phyloP scores from a whole-genome alignment of 2,113 vertebrate genomes.

The Ceuthmochares aereus region DNA sequence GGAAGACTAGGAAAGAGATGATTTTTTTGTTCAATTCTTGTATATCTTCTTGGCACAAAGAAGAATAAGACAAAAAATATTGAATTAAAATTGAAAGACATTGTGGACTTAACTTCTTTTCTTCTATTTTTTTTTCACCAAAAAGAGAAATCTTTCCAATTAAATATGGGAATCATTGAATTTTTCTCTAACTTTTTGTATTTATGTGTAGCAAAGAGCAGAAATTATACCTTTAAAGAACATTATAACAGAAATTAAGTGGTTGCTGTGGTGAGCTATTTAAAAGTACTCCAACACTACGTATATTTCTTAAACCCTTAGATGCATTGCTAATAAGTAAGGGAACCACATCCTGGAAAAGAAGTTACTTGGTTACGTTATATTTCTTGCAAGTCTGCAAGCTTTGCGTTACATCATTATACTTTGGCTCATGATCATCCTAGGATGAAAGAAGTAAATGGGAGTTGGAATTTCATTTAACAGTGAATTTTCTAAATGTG shows the following conservation, averaged over 20 bases:
- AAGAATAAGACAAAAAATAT: neutral
- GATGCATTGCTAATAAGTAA: neutral
- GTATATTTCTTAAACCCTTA: neutral
- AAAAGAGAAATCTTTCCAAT: neutral
- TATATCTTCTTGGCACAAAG: neutral
- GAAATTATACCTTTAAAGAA: neutral
- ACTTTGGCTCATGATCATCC: neutral
- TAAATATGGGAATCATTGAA: neutral
- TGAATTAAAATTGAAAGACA: neutral
- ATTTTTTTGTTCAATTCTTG: neutral
- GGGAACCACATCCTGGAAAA: neutral
- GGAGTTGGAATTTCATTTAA: neutral
- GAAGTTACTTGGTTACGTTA: neutral
- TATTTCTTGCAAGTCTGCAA: neutral
- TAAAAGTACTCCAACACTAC: neutral
- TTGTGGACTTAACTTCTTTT: neutral
- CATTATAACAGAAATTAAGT: neutral
- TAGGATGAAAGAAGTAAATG: neutral
- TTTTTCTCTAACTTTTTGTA: neutral
- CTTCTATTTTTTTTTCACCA: neutral
- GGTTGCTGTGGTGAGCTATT: accelerated
- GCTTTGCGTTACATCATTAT: neutral
- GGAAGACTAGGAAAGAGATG: neutral
- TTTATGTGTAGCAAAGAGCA: neutral
- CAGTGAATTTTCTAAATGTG: neutral